Conservation (phyloP, 2,113 vertebrate species). For the Arothron firmamentum region DNA sequence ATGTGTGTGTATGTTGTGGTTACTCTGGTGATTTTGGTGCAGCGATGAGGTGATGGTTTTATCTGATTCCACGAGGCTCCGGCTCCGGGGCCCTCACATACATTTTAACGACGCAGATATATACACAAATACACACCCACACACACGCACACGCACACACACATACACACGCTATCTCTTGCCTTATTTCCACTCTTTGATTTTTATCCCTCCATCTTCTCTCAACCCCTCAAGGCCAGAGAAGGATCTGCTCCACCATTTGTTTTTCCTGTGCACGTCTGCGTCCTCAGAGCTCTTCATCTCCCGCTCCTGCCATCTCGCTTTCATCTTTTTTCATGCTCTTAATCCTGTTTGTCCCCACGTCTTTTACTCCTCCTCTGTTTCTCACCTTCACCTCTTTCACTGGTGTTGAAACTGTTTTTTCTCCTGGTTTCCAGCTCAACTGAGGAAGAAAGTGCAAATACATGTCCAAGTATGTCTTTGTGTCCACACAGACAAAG, state of each 20-base stretch:
- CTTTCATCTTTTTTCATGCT: conserved; percentile 45
- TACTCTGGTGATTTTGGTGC: conserved; percentile 15
- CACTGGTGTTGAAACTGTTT: too few relatives aligned
- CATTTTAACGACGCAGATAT: conserved; percentile 5
- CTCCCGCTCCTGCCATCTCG: neutral
- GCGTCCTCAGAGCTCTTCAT: conserved; percentile 29
- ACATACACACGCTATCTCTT: conserved; percentile 7
- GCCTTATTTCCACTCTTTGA: conserved; percentile 12
- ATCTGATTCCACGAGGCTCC: conserved; percentile 23
- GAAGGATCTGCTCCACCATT: conserved; percentile 10
- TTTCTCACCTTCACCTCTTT: conserved; percentile 17
- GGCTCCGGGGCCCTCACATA: conserved; percentile 15
- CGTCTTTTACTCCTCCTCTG: neutral
- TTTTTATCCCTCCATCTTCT: conserved; percentile 39
- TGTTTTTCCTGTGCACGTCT: conserved; percentile 3
- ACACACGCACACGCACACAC: conserved; percentile 10
- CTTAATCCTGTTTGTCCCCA: conserved; percentile 47
- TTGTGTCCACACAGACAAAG: too few relatives aligned
- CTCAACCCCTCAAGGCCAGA: conserved; percentile 19
- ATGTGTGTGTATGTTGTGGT: neutral
- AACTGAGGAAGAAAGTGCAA: neutral
- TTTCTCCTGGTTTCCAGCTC: neutral
- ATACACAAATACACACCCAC: neutral
- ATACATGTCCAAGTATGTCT: neutral
- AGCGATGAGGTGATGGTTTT: conserved; percentile 35